Conservation (phyloP, 2,797 vertebrate genomes). For the Falco naumanni region DNA sequence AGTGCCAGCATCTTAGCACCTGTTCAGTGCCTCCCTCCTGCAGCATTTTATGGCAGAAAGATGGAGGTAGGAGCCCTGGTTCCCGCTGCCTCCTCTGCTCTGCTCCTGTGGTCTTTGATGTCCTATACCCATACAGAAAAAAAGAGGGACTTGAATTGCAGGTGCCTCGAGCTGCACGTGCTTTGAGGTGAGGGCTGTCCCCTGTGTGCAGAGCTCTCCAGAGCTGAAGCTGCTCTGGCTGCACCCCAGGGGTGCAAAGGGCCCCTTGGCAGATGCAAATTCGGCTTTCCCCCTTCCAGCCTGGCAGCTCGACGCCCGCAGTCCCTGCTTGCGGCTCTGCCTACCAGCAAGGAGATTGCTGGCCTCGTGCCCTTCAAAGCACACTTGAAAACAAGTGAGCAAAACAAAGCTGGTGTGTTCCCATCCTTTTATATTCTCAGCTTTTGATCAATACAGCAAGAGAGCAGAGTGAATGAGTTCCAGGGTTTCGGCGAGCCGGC, state of each 20-base stretch:
- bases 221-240: neutral
- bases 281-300: neutral
- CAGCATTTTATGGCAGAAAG: neutral
- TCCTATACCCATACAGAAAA: neutral
- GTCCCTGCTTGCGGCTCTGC: neutral
- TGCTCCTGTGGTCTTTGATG: neutral
- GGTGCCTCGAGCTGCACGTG: neutral
- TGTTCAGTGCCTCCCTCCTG: too few species aligned
- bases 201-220: neutral
- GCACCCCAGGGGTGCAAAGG: neutral
- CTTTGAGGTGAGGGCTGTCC: neutral
- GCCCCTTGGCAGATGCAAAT: neutral
- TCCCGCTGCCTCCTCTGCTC: neutral
- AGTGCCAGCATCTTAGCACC: neutral
- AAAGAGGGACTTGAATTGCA: neutral
- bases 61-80: neutral
- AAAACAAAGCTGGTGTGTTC: neutral
- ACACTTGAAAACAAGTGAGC: neutral
- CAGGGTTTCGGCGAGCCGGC: rapidly evolving
- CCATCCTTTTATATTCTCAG: rapidly evolving
- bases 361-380: neutral
- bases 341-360: rapidly evolving
- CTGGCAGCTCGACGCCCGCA: rapidly evolving
- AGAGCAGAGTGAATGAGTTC: neutral
- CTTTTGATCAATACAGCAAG: neutral